Conservation (phyloP, 2,113 vertebrate species). For the Mola mola region DNA sequence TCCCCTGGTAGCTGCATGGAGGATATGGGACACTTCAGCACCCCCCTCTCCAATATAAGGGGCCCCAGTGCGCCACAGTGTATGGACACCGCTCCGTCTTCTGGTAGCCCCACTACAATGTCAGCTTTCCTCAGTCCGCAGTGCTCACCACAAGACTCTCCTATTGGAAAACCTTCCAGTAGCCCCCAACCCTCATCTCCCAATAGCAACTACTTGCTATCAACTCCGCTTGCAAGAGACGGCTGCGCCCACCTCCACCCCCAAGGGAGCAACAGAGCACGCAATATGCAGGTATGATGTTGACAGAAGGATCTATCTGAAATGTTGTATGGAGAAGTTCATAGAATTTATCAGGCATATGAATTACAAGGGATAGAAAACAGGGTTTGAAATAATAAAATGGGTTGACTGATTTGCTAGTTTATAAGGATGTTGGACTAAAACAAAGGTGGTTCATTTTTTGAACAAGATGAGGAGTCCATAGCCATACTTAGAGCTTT, state of each 20-base stretch:
- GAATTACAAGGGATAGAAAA: no score
- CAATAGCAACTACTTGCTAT: conserved; percentile 88
- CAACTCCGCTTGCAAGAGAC: conserved; percentile 80
- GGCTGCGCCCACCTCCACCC: conserved; percentile 79
- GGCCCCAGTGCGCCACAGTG: conserved; percentile 77
- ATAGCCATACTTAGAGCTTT: no score
- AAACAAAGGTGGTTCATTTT: background rate
- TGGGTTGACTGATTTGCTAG: no score
- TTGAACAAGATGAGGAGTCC: no score
- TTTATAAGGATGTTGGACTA: no score
- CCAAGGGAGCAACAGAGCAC: conserved; percentile 77
- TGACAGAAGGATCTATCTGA: no score
- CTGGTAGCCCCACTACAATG: conserved; percentile 80
- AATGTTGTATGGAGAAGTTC: no score
- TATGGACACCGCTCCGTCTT: conserved; percentile 76
- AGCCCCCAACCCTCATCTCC: conserved; percentile 93
- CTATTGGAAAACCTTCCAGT: conserved; percentile 80
- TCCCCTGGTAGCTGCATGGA: conserved; percentile 76
- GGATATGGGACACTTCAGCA: conserved; percentile 78
- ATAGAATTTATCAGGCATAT: no score
- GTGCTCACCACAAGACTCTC: conserved; percentile 93
- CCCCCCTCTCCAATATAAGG: conserved; percentile 72
- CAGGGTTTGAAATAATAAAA: no score
- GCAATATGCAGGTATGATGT: conserved; percentile 83
- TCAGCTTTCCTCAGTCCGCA: conserved; percentile 94